Conservation (phyloP, 2,797 vertebrate species). For the Arrhamphus sclerolepis region DNA sequence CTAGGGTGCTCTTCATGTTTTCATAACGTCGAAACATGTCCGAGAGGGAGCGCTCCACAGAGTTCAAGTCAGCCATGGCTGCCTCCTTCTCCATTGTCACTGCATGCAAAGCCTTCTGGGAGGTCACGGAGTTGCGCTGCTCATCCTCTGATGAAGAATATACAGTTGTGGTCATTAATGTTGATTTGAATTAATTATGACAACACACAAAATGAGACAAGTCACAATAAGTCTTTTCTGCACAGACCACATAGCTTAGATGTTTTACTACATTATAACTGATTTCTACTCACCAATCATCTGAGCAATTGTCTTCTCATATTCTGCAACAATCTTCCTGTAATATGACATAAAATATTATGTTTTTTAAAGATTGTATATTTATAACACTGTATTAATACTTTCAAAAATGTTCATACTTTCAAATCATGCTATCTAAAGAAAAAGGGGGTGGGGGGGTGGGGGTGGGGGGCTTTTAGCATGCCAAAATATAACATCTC, state of each 20-base stretch:
- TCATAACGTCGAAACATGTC: conserved; percentile 96
- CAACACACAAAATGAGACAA: conserved; percentile 1
- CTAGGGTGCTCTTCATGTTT: conserved; percentile 92
- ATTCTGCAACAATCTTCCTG: conserved; percentile 97
- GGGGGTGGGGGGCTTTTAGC: too few relatives aligned
- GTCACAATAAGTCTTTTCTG: neutral
- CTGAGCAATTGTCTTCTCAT: conserved; percentile 97
- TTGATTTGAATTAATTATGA: neutral
- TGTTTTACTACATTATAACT: neutral
- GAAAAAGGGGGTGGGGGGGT: neutral
- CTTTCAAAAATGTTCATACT: neutral
- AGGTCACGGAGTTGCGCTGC: conserved; percentile 85
- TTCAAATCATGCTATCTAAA: neutral
- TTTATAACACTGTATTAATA: neutral
- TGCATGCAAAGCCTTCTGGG: conserved; percentile 90
- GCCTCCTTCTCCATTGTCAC: conserved; percentile 90
- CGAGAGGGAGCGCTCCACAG: conserved; percentile 93
- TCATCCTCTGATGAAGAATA: conserved; percentile 86
- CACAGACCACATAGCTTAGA: neutral
- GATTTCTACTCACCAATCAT: conserved; percentile 91
- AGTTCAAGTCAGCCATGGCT: conserved; percentile 92
- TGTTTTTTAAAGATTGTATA: neutral
- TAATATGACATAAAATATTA: conserved; percentile 20
- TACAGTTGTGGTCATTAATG: neutral
- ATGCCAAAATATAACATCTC: neutral